Conservation (phyloP, 2,888 invertebrate genomes). For the Galerucella calmariensis region DNA sequence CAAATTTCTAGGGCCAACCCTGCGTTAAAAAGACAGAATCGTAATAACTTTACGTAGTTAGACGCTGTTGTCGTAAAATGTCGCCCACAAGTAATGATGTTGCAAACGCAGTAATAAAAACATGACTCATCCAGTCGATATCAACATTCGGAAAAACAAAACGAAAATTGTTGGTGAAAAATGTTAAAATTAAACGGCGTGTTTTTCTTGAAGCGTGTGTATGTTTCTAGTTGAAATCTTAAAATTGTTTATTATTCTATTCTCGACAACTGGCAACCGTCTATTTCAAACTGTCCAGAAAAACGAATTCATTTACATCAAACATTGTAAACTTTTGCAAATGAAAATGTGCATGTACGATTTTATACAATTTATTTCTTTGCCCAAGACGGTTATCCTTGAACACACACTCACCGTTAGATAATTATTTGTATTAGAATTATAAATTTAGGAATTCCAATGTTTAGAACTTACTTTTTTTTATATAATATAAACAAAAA, state of each 20-base stretch:
- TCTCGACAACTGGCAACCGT: conserved; percentile 35
- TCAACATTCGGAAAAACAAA: background rate
- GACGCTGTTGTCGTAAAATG: too few relatives aligned
- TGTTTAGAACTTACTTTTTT: too few relatives aligned
- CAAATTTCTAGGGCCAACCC: too few relatives aligned
- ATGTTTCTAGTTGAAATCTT: background rate
- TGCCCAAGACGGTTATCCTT: conserved; percentile 22
- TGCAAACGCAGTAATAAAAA: background rate
- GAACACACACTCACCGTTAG: background rate
- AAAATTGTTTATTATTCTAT: conserved; percentile 34
- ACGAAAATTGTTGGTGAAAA: conserved; percentile 2
- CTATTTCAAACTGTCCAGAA: conserved; percentile 33
- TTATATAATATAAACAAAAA: too few relatives aligned
- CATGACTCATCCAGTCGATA: background rate
- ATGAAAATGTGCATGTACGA: conserved; percentile 15
- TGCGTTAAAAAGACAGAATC: too few relatives aligned
- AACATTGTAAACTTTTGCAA: conserved; percentile 31
- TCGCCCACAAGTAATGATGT: background rate
- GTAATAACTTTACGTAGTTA: too few relatives aligned
- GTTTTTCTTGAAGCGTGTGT: background rate
- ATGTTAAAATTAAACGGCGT: conserved; percentile 8
- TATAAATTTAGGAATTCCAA: background rate
- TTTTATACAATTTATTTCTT: conserved; percentile 15
- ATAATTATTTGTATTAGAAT: conserved; percentile 16
- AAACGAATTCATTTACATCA: conserved; percentile 38